Base-by-base conservation (phyloP, 2,113 vertebrate genomes). In the Falco punctatus region DNA sequence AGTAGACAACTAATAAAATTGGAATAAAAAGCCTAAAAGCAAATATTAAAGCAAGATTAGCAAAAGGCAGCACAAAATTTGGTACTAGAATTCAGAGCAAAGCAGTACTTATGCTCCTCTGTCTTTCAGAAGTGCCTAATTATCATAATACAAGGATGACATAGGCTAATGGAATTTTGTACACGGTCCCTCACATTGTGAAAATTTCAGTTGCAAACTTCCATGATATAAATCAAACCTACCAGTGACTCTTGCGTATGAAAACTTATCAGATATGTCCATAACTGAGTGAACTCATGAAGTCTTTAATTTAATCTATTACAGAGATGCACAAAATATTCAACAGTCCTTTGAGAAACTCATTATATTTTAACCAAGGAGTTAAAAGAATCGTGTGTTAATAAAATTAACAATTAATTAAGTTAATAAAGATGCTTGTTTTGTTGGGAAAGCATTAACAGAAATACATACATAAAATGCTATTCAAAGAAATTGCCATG, bases 11-110 rank as follows among this genome's bases (percentile, higher is more conserved):
- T 28, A 91, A 92, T 55, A 64, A 71, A 73, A 74, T 7, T 75
- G 20, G 27, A 91, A 95, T 87, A 65, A 91, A 92, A 93, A 91
- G 13, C 23, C 23, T 86, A 61, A 92, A 93, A 83, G 35, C 33
- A 91, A 87, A 72, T 79, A 57, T 74, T 88, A 91, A 91, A 77
- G 28, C 3, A 21, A 77, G 27, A 46, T 52, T 93, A 83, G 62
- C 11, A 52, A 94, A 92, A 83, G 20, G 10, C 27, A 90, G 40
- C 35, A 54, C 24, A 70, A 79, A 86, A 80, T 72, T 72, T 86
- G 11, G 20, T 52, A 48, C 17, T 46, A 57, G 30, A 72, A 58
- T 52, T 87, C 46, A 46, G 9, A 77, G 4, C 3, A 91, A 79
- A 87, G 17, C 20, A 81, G 13, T 22, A 8, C 14, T 93, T 80